phyloP scores from a whole-genome alignment of 2,113 vertebrate genomes.

The Seriola aureovittata region DNA sequence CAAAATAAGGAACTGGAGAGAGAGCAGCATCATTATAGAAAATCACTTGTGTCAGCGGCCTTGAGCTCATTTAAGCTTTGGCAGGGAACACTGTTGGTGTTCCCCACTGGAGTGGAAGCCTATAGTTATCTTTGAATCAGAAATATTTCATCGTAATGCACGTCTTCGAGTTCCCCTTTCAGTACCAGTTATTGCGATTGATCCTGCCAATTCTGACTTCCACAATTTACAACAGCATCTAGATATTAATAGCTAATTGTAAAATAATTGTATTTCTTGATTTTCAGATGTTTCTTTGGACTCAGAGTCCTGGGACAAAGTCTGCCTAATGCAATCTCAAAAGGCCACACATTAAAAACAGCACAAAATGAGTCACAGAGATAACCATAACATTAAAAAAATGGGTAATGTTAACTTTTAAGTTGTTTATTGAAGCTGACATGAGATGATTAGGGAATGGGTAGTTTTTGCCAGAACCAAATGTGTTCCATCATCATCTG shows the following conservation, averaged over 20 bases:
- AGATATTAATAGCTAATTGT: neutral
- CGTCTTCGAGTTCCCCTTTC: slow-evolving; percentile 4
- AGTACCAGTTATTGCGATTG: neutral
- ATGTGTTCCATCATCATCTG: slow-evolving; percentile 39
- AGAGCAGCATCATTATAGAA: slow-evolving; percentile 22
- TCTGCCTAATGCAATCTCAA: neutral
- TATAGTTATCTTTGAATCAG: slow-evolving; percentile 12
- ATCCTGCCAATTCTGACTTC: slow-evolving; percentile 13
- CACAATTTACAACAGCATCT: slow-evolving; percentile 1
- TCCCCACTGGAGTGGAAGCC: slow-evolving; percentile 16
- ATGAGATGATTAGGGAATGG: slow-evolving; percentile 24
- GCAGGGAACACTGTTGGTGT: slow-evolving; percentile 29
- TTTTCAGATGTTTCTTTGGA: slow-evolving; percentile 24
- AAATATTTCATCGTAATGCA: slow-evolving; percentile 26
- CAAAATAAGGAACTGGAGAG: slow-evolving; percentile 40
- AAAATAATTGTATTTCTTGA: neutral
- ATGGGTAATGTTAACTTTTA: slow-evolving; percentile 34
- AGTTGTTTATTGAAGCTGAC: slow-evolving; percentile 49
- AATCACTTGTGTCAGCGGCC: slow-evolving; percentile 41
- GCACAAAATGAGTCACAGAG: slow-evolving; percentile 27
- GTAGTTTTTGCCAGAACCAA: slow-evolving; percentile 32
- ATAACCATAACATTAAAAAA: slow-evolving; percentile 38
- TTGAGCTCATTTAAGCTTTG: slow-evolving; percentile 58
- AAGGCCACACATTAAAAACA: slow-evolving; percentile 5
- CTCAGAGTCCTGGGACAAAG: neutral